phyloP scores from a whole-genome alignment of 1,140 invertebrate genomes.

The Euglossa dilemma region DNA sequence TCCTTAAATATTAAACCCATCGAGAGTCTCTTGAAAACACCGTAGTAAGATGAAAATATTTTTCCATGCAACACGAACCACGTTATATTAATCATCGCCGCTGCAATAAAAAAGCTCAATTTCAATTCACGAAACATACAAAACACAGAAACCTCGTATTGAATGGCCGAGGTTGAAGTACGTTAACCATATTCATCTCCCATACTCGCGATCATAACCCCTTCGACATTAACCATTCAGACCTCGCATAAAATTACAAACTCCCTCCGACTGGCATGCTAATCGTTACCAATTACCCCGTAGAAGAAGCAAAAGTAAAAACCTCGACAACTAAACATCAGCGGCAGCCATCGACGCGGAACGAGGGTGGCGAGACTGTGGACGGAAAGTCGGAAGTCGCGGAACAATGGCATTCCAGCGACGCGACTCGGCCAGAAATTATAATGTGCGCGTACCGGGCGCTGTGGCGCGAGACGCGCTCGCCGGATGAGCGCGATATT shows the following conservation, averaged over 20 bases:
- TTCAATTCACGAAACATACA: too few relatives aligned
- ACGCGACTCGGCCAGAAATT: conserved; percentile 44
- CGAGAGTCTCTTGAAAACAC: too few relatives aligned
- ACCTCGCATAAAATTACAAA: conserved; percentile 3
- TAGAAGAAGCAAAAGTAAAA: not conserved
- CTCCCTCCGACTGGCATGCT: not conserved
- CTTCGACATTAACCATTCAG: not conserved
- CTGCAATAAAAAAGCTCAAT: too few relatives aligned
- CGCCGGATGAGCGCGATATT: conserved; percentile 50
- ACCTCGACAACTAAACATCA: not conserved
- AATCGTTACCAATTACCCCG: not conserved
- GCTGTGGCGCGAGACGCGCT: not conserved
- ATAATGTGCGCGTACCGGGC: conserved; percentile 32
- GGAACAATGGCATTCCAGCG: conserved; percentile 53
- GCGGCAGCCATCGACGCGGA: not conserved
- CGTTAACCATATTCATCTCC: not conserved
- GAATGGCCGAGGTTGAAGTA: not conserved
- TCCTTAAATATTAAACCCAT: too few relatives aligned
- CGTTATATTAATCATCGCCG: too few relatives aligned
- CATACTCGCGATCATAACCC: not conserved
- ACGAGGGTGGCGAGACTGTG: not conserved
- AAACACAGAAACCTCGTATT: too few relatives aligned
- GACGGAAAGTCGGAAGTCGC: conserved; percentile 19
- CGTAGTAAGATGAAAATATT: too few relatives aligned
- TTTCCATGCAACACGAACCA: too few relatives aligned